These are phyloP conservation scores for Capromys pilorides DNA, from an alignment of 2,797 vertebrate genomes.

Conservation along the genomic window DNA sequence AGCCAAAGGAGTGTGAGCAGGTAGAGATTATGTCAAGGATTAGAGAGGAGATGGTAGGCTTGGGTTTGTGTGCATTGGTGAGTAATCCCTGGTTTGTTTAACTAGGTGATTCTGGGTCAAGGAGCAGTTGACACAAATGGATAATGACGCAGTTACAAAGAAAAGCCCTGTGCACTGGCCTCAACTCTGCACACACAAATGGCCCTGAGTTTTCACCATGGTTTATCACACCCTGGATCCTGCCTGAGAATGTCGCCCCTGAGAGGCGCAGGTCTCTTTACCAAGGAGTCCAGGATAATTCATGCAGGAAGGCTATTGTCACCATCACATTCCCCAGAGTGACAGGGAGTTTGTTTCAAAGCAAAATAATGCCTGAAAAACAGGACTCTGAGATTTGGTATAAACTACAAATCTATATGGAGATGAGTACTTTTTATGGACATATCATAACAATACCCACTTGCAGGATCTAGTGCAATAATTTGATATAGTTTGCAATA, in stretches of 20 bases:
- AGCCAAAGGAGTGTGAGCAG: slow-evolving; percentile 80
- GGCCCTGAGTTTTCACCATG: not conserved
- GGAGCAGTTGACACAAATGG: slow-evolving; percentile 72
- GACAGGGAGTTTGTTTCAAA: not conserved
- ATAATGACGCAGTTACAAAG: slow-evolving; percentile 54
- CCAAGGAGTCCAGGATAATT: not conserved
- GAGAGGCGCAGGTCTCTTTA: not conserved
- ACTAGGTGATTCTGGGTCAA: slow-evolving; percentile 82
- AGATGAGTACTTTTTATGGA: not conserved
- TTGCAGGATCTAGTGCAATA: not conserved
- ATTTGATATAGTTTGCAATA: not conserved
- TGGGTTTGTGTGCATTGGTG: slow-evolving; percentile 83
- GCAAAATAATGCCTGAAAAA: not conserved
- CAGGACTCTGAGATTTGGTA: not conserved
- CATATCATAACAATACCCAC: not conserved
- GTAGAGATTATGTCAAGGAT: slow-evolving; percentile 77
- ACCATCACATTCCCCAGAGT: not conserved
- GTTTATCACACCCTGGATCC: not conserved
- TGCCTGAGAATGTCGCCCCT: not conserved
- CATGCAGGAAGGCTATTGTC: not conserved
- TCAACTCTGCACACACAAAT: not conserved
- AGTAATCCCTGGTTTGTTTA: slow-evolving; percentile 84
- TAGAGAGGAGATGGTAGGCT: slow-evolving; percentile 79
- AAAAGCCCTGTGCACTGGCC: slow-evolving; percentile 3
- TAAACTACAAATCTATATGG: not conserved